Conservation (phyloP, 1,140 invertebrate species). For the Orius insidiosus region DNA sequence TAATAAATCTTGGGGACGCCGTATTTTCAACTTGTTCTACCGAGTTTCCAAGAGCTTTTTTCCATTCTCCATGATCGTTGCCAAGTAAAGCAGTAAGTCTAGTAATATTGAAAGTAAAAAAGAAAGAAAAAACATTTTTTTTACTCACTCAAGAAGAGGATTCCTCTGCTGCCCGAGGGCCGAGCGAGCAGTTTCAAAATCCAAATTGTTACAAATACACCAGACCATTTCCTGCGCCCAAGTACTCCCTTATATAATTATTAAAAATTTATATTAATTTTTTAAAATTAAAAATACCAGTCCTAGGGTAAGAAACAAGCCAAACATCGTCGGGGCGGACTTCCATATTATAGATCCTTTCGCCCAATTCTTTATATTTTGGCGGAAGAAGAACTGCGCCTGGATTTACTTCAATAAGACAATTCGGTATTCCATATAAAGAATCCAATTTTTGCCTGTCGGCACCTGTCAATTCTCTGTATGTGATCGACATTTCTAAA, state of each 20-base stretch:
- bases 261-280: too few relatives aligned
- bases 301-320: conserved; percentile 65
- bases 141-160: conserved; percentile 39
- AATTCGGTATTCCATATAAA: conserved; percentile 44
- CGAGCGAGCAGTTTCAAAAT: conserved; percentile 50
- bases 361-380: conserved; percentile 43
- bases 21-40: conserved; percentile 48
- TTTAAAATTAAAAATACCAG: too few relatives aligned
- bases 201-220: conserved; percentile 59
- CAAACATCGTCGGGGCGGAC: conserved; percentile 55
- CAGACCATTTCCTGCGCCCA: conserved; percentile 81
- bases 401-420: conserved; percentile 50
- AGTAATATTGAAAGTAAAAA: conserved; percentile 19
- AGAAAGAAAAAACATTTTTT: too few relatives aligned
- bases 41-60: conserved; percentile 34
- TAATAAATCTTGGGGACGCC: conserved; percentile 53
- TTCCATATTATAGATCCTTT: conserved; percentile 44
- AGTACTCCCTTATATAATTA: conserved; percentile 67
- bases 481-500: conserved; percentile 31
- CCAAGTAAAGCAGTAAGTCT: conserved; percentile 30
- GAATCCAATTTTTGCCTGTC: conserved; percentile 39
- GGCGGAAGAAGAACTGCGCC: conserved; percentile 45
- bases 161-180: conserved; percentile 40
- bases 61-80: conserved; percentile 28
- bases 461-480: conserved; percentile 40